Evolutionary conservation across 2,888 invertebrate genomes (phyloP), one percentile per base, ranked within the genome.

Genomic region (Endotricha flammealis): DNA sequence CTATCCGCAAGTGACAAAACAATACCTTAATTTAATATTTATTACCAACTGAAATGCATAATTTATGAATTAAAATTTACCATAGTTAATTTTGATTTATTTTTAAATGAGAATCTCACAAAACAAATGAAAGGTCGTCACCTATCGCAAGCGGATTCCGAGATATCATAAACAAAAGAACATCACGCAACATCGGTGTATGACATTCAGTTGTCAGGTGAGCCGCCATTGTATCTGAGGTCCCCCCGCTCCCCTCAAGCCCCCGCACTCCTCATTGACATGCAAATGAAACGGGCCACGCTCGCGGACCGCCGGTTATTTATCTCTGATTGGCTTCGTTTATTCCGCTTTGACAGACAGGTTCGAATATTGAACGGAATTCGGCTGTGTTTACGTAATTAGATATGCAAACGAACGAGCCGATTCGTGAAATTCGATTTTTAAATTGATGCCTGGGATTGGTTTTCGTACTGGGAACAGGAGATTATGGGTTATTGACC

Each of bases 251-350:
- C 47, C 47, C 49, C 31, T 36, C 30, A 45, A 39, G 47, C 46
- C 42, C 51, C 50, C 58, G 58, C 55, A 50, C 57, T 46, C 60
- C 53, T 58, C 72, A 76, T 82, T 77, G 81, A 68, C 77, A 85
- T 85, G 85, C 76, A 83, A 85, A 86, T 83, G 81, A 74, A 77
- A 71, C 69, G 64, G 54, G 68, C 69, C 71, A 60, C 62, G 66
- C 71, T 64, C 67, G 70, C 67, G 69, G 78, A 76, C 79, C 69
- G 65, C 63, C 64, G 65, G 79, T 81, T 83, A 79, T 82, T 83
- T 83, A 85, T 82, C 80, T 85, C 78, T 81, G 81, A 85, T 85
- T 85, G 80, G 79, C 66, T 77, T 66, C 72, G 73, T 79, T 76
- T 77, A 81, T 81, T 74, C 71, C 79, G 71, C 66, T 74, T 80